Evolutionary conservation across 2,888 invertebrate genomes (phyloP).

Genomic region (Apomyelois bistriatella): DNA sequence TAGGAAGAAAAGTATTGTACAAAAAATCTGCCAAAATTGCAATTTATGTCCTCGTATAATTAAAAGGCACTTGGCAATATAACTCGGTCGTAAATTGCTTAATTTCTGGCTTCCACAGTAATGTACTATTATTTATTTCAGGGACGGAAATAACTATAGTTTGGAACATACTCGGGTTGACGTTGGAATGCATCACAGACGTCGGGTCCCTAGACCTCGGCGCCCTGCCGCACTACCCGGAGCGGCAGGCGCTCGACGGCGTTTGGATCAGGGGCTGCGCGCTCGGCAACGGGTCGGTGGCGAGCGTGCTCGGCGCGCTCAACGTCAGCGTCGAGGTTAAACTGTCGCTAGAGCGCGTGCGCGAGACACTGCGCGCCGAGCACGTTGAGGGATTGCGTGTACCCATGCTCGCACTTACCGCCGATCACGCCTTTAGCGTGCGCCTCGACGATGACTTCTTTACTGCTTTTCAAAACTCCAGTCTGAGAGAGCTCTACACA

Average conservation of each 20-base stretch:
- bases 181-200: not conserved
- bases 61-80: no score
- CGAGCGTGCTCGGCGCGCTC: not conserved
- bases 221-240: not conserved
- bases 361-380: not conserved
- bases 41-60: no score
- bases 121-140: not conserved
- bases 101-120: not conserved
- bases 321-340: not conserved
- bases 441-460: not conserved
- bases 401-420: not conserved
- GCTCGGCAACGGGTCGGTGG: not conserved
- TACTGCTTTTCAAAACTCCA: not conserved
- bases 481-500: not conserved
- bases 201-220: not conserved
- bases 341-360: not conserved
- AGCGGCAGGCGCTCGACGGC: not conserved
- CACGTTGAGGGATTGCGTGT: not conserved
- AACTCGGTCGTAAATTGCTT: not conserved
- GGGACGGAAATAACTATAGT: not conserved
- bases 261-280: not conserved
- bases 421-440: not conserved
- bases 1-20: no score
- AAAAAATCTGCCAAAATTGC: no score
- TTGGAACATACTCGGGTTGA: not conserved